phyloP scores from a whole-genome alignment of 92 coral and sea anemone species.

The Plumapathes pennacea region DNA sequence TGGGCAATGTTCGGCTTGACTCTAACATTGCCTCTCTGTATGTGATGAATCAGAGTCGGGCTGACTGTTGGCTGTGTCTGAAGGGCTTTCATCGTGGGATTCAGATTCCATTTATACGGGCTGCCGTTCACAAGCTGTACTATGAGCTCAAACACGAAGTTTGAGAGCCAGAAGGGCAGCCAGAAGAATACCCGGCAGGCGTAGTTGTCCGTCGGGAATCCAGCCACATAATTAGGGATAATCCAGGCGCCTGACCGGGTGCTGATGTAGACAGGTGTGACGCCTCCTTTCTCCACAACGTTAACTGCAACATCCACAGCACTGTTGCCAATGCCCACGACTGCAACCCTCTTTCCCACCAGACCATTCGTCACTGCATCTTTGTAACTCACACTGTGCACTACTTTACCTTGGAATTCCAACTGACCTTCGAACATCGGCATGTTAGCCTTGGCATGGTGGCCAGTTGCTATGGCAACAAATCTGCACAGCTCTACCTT shows the following conservation, averaged over 20 bases:
- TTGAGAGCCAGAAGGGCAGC: slow-evolving; percentile 72
- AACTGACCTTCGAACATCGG: slow-evolving; percentile 67
- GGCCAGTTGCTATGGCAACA: slow-evolving; percentile 93
- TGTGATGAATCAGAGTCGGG: slow-evolving; percentile 71
- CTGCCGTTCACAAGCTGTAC: slow-evolving; percentile 59
- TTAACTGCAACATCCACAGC: slow-evolving; percentile 85
- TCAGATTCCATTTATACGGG: slow-evolving; percentile 71
- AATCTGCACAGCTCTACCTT: slow-evolving; percentile 22
- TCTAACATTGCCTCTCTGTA: slow-evolving; percentile 51
- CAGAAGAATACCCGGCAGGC: slow-evolving; percentile 75
- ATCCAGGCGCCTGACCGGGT: slow-evolving; percentile 87
- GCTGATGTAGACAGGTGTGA: slow-evolving; percentile 55
- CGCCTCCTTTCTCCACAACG: slow-evolving; percentile 49
- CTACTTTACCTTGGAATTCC: slow-evolving; percentile 50
- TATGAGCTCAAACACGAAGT: slow-evolving; percentile 47
- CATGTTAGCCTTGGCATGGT: slow-evolving; percentile 60
- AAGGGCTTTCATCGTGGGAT: slow-evolving; percentile 70
- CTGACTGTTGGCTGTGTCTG: slow-evolving; percentile 82
- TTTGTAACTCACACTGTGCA: slow-evolving; percentile 70
- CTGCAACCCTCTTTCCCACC: slow-evolving; percentile 65
- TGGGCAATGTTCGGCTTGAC: slow-evolving; percentile 65
- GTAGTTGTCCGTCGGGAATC: slow-evolving; percentile 67
- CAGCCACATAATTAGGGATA: slow-evolving; percentile 63
- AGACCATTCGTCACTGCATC: slow-evolving; percentile 65
- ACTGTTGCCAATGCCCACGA: slow-evolving; percentile 80